Evolutionary conservation across 30 jellyfish, hydroid and myxozoan genomes (phyloP), one percentile per base, ranked within the genome.

Genomic region (Aurelia aurita): DNA sequence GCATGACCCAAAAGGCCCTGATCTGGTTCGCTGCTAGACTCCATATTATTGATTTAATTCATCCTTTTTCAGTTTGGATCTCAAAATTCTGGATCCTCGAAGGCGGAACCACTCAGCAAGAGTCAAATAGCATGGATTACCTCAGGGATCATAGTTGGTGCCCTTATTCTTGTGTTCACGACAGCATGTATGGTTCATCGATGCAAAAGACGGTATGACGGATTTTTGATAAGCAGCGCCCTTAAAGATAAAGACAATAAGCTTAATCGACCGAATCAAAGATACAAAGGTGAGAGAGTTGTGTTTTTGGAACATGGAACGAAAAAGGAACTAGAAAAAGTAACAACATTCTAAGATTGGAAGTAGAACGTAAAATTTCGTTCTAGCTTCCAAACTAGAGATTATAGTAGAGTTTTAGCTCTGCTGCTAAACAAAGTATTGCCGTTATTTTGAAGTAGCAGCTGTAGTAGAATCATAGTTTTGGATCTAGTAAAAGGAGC

Each of bases 121-220:
- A 85, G 95, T 39, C 88, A 74, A 39, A 74, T 85, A 10, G 95
- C 95, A 18, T 74, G 95, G 95, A 85, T 85, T 65, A 85, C 95
- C 81, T 74, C 87, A 65, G 95, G 95, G 63, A 85, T 85, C 76
- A 74, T 85, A 25, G 79, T 85, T 73, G 95, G 95, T 5, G 95
- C 88, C 79, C 77, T 85, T 69, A 12, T 85, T 74, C 82, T 85
- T 64, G 89, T 74, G 25, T 67, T 85, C 35, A 70, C 89, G 32
- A 74, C 89, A 19, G 85, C 87, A 32, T 85, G 95, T 25, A 60
- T 85, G 31, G 80, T 74, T 58, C 89, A 85, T 58, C 66, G 82
- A 44, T 67, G 87, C 54, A 73, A 74, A 34, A 64, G 70, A 75
- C 70, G 82, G 63, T 85, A 85, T 68, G 60, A 81, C 35, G 91